Base-by-base conservation (phyloP, 2,113 vertebrate species). In the Erpornis zantholeuca region DNA sequence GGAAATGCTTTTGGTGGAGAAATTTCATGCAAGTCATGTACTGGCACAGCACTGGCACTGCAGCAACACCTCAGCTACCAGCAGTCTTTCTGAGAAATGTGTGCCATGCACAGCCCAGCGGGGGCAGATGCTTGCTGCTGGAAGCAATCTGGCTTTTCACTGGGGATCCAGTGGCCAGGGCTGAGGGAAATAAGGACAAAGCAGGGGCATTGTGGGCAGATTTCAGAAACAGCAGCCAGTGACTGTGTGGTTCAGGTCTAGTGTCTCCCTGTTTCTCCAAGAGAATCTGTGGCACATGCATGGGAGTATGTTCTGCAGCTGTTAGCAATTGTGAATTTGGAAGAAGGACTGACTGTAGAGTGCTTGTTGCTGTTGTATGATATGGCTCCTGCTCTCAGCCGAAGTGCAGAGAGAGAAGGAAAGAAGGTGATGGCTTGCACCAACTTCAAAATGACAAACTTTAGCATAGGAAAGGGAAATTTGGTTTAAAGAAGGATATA, bases 41-140 rank as follows among this genome's bases (percentile, higher is more conserved):
- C 29, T 69, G 59, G 47, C 16, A 38, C 8, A 68, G 38, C 10
- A 15, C 11, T 14, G 27, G 33, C 38, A 52, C 19, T 64, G 44
- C 82, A 64, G 44, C 45, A 52, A 5, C 21, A 29, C 21, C 52
- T 61, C 3, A 5, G 1, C 42, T 29, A 5, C 45, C 87, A 76
- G 72, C 1, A 6, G 47, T 15, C 52, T 54, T 86, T 27, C 60
- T 5, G 3, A 47, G 45, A 29, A n/a, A 40, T 0, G 0, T 2
- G 10, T 75, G 59, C 36, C 20, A 4, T 1, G 0, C n/a, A 33
- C 36, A 57, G 65, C 29, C 31, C 18, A 23, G 68, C 0, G 0
- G 50, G 59, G 42, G 52, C 63, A 66, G 63, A 27, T 1, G 2
- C 15, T 8, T 0, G 0, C 35, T 69, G 65, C 49, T 52, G 24